A percentile compares a stretch with the other conserved stretches of the same genome.
phyloP scores from a whole-genome alignment of 2,113 vertebrate genomes.

The Lamprotornis superbus region DNA sequence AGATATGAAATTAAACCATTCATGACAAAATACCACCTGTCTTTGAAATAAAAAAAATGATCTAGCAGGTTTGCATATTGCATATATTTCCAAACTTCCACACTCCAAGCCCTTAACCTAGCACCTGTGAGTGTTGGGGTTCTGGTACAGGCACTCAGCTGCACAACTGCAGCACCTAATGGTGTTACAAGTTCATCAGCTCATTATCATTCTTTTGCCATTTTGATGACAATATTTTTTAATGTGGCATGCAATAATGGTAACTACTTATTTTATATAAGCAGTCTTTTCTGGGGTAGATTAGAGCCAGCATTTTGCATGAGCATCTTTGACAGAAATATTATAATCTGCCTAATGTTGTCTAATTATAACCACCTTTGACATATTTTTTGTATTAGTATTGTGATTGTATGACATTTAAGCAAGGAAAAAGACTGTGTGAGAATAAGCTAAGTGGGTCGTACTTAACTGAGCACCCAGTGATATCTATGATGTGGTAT shows the following conservation, averaged over 20 bases:
- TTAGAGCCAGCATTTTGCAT: not conserved
- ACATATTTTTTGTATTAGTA: not conserved
- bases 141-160: rapidly evolving
- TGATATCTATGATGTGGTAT: not conserved
- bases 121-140: not conserved
- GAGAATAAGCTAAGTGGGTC: not conserved
- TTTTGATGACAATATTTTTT: not conserved
- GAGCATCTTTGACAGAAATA: not conserved
- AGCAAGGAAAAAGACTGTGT: not conserved
- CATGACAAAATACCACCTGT: not conserved
- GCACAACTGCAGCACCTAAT: not conserved
- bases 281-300: not conserved
- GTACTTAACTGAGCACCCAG: not conserved
- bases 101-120: not conserved
- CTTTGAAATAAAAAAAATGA: not conserved
- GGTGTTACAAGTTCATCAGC: rapidly evolving
- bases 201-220: not conserved
- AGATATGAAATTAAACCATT: not conserved
- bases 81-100: not conserved
- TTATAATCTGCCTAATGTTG: not conserved
- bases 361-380: not conserved
- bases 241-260: not conserved
- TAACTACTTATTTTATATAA: not conserved
- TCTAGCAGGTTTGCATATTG: not conserved
- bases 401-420: not conserved